Evolutionary conservation across 2,113 vertebrate species (phyloP).

Genomic region (Lichenostomus cassidix): DNA sequence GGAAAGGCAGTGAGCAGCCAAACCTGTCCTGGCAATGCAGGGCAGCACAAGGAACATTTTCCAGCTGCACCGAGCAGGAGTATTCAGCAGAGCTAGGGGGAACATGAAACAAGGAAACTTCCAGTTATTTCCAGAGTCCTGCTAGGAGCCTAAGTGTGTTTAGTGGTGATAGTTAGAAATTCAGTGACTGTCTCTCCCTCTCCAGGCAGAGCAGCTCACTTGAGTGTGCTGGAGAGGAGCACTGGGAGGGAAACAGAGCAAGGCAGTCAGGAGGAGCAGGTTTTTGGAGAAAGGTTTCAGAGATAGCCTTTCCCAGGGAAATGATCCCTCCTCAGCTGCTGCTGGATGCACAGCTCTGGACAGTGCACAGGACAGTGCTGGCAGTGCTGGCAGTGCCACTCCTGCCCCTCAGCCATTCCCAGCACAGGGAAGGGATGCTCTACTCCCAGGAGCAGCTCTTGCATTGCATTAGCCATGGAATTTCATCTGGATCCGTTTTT

Average conservation of each 20-base stretch:
- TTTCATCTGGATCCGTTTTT: neutral
- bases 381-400: fast-evolving
- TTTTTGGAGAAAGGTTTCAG: neutral
- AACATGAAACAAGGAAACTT: neutral
- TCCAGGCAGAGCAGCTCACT: neutral
- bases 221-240: neutral
- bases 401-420: neutral
- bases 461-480: neutral
- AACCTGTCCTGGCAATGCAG: neutral
- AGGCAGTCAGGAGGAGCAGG: neutral
- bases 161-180: neutral
- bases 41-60: neutral
- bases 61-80: neutral
- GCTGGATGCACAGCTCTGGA: neutral
- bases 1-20: neutral
- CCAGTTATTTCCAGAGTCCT: neutral
- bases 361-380: neutral
- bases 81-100: neutral
- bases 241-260: neutral
- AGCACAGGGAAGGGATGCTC: fast-evolving
- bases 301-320: neutral
- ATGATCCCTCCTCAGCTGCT: neutral
- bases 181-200: neutral
- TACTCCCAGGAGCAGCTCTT: neutral
- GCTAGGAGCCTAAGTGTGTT: neutral